Percentiles rank a stretch among this genome's conserved stretches.
phyloP scores from a whole-genome alignment of 2,113 vertebrate species.

The Oreamnos americanus region DNA sequence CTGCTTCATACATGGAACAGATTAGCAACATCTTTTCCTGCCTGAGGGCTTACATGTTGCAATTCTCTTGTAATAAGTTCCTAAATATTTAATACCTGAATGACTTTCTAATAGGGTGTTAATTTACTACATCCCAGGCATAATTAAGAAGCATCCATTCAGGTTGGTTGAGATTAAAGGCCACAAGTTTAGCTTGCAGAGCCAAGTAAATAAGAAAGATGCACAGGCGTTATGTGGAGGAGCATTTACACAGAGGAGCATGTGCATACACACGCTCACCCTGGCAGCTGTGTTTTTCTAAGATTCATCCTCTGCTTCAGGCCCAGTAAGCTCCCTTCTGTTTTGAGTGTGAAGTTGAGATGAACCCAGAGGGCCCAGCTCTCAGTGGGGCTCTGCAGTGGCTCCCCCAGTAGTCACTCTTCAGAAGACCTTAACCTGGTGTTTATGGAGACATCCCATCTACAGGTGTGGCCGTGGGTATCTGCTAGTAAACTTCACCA shows the following conservation, averaged over 20 bases:
- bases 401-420: not conserved
- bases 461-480: not conserved
- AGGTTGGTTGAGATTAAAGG: constrained; percentile 40
- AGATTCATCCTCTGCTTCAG: not conserved
- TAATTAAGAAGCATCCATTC: constrained; percentile 39
- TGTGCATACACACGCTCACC: not conserved
- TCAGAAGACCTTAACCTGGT: not conserved
- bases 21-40: not conserved
- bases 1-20: not conserved
- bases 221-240: not conserved
- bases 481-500: not conserved
- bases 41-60: constrained; percentile 41
- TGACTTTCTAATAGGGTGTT: constrained; percentile 41
- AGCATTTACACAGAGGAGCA: not conserved
- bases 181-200: constrained; percentile 3
- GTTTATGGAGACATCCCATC: not conserved
- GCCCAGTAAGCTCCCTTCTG: not conserved
- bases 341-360: not conserved
- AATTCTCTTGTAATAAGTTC: constrained; percentile 52
- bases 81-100: constrained; percentile 51
- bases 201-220: not conserved
- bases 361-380: not conserved
- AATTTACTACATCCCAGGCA: constrained; percentile 45
- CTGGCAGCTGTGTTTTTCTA: constrained; percentile 34
- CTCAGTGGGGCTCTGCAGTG: not conserved